These are phyloP conservation scores for Drosophila takahashii DNA, from an alignment of 1,140 invertebrate species.

Conservation along the genomic window DNA sequence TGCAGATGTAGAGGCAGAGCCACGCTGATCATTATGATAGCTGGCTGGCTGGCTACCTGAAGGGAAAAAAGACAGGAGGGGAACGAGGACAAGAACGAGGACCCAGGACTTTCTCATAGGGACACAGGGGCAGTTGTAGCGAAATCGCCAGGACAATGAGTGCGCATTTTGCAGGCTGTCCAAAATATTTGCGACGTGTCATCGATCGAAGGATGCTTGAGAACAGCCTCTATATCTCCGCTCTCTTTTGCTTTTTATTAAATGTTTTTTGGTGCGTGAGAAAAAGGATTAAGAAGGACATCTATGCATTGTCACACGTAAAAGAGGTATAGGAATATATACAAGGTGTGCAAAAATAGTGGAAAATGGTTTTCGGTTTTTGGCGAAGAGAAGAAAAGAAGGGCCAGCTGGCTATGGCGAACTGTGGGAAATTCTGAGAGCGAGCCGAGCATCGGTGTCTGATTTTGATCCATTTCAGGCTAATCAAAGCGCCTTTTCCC, in stretches of 20 bases:
- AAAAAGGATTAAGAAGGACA: constrained; percentile 70
- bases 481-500: constrained; percentile 38
- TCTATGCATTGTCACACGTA: constrained; percentile 48
- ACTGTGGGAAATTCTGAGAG: constrained; percentile 41
- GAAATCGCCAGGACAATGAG: constrained; percentile 79
- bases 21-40: constrained; percentile 34
- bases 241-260: constrained; percentile 53
- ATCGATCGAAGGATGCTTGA: constrained; percentile 70
- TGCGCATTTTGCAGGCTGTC: constrained; percentile 66
- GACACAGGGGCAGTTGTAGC: constrained; percentile 41
- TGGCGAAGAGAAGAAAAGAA: constrained; percentile 1
- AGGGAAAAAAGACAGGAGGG: background rate
- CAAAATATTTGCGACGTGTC: constrained; percentile 75
- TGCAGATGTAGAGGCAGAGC: constrained; percentile 69
- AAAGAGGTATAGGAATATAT: constrained; percentile 27
- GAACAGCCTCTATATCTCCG: constrained; percentile 28
- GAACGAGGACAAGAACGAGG: constrained; percentile 1
- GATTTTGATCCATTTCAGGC: constrained; percentile 56
- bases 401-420: constrained; percentile 14
- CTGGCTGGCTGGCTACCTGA: constrained; percentile 60
- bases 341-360: constrained; percentile 20
- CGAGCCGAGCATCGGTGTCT: constrained; percentile 14
- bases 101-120: background rate
- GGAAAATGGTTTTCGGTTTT: background rate
- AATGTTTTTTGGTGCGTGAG: constrained; percentile 81